Percentiles rank a stretch among this genome's conserved stretches.
phyloP scores from a whole-genome alignment of 2,113 vertebrate species.

The Bagarius yarrelli region DNA sequence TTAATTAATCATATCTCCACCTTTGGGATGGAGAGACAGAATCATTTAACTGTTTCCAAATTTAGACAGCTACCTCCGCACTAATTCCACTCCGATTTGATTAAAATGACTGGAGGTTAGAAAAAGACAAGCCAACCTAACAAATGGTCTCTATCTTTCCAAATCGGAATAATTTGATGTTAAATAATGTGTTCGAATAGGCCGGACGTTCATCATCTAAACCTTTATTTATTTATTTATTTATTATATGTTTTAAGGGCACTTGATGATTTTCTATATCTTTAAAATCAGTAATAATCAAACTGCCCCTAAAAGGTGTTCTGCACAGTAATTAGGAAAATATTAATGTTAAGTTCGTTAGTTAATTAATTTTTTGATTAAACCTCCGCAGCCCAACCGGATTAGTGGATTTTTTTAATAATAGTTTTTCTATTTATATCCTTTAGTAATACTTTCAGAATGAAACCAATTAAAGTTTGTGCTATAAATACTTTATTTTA shows the following conservation, averaged over 20 bases:
- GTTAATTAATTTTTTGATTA: background rate
- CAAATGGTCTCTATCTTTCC: slow-evolving; percentile 27
- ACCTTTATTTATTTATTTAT: slow-evolving; percentile 8
- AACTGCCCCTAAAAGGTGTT: background rate
- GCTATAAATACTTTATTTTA: background rate
- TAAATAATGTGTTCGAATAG: slow-evolving; percentile 8
- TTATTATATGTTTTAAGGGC: background rate
- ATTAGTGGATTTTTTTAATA: background rate
- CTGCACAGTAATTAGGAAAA: background rate
- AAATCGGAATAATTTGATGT: slow-evolving; percentile 31
- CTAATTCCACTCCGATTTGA: slow-evolving; percentile 34
- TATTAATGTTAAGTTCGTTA: background rate
- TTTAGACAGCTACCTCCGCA: slow-evolving; percentile 43
- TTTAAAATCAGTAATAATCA: background rate
- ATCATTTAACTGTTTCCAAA: slow-evolving; percentile 46
- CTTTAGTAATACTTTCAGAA: too few species aligned
- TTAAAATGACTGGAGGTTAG: slow-evolving; percentile 42
- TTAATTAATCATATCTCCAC: slow-evolving; percentile 26
- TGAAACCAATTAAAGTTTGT: background rate
- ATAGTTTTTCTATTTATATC: background rate
- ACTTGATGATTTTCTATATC: background rate
- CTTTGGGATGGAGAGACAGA: slow-evolving; percentile 24
- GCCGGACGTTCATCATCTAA: slow-evolving; percentile 10
- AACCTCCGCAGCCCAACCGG: background rate
- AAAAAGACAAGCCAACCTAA: slow-evolving; percentile 21